A percentile compares a stretch with the other conserved stretches of the same genome.
phyloP scores from a whole-genome alignment of 2,888 invertebrate species.

The Scaptomyza flava region DNA sequence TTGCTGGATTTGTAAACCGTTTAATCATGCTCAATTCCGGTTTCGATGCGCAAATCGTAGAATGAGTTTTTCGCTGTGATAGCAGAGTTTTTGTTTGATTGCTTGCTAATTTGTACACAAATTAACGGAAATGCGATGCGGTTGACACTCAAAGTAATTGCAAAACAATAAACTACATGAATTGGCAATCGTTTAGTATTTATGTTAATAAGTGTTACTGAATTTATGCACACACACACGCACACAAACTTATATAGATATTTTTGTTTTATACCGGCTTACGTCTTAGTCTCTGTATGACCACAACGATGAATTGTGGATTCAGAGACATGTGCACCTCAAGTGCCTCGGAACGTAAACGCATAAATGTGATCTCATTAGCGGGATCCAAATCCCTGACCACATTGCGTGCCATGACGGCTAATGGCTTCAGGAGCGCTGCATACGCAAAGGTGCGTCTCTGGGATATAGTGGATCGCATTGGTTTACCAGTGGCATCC shows the following conservation, averaged over 20 bases:
- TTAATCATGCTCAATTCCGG: conserved; percentile 8
- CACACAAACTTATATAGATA: background rate
- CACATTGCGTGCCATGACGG: conserved; percentile 68
- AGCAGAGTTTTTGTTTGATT: conserved; percentile 4
- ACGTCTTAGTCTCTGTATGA: conserved; percentile 46
- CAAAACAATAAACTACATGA: background rate
- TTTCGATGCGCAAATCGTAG: conserved; percentile 3
- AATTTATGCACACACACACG: conserved; percentile 4
- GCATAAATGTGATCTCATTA: conserved; percentile 66
- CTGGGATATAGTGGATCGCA: conserved; percentile 58
- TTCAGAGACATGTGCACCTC: conserved; percentile 61
- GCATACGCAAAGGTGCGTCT: conserved; percentile 41
- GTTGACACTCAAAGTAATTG: background rate
- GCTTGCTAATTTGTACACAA: conserved; percentile 3
- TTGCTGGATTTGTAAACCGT: conserved; percentile 10
- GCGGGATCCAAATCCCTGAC: conserved; percentile 71
- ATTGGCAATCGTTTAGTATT: background rate
- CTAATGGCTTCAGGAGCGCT: conserved; percentile 36
- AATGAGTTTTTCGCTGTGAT: background rate
- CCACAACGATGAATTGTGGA: conserved; percentile 51
- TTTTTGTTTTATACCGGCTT: background rate
- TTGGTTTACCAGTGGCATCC: conserved; percentile 42
- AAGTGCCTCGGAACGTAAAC: conserved; percentile 50
- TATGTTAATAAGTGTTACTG: background rate
- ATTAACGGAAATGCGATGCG: background rate